Percentiles rank a stretch among this genome's conserved stretches.
These are phyloP conservation scores for Mesorhabditis spiculigera DNA, from an alignment of 2,888 invertebrate species.

Conservation along the genomic window DNA sequence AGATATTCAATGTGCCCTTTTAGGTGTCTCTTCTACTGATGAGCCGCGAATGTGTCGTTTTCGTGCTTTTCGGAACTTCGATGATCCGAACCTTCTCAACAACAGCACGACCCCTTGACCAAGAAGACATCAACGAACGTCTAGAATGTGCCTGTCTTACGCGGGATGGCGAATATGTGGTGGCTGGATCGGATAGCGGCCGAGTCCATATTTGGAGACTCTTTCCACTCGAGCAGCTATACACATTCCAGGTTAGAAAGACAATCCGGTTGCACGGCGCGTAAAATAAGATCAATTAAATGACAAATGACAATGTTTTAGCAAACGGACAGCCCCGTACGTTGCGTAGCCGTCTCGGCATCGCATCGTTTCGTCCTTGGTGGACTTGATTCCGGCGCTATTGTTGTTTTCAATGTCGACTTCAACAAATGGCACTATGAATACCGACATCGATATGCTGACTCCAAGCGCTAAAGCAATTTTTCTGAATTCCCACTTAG, in stretches of 20 bases:
- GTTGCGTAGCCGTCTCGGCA: constrained; percentile 87
- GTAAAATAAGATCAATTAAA: background rate
- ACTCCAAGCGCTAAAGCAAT: background rate
- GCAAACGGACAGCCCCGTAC: constrained; percentile 48
- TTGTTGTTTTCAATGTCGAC: constrained; percentile 98
- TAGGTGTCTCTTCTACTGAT: constrained; percentile 61
- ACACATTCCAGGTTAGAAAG: constrained; percentile 87
- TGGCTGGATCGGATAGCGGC: constrained; percentile 93
- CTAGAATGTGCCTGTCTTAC: constrained; percentile 32
- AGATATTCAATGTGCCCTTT: background rate
- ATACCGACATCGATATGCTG: constrained; percentile 30
- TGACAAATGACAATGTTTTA: constrained; percentile 23
- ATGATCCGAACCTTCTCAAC: constrained; percentile 46
- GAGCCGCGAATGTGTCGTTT: constrained; percentile 91
- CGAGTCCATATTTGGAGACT: constrained; percentile 98
- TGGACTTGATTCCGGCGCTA: constrained; percentile 91
- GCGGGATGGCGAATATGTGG: constrained; percentile 86
- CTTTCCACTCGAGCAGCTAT: constrained; percentile 89
- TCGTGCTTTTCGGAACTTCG: constrained; percentile 74
- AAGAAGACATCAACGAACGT: constrained; percentile 27
- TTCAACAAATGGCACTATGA: constrained; percentile 73
- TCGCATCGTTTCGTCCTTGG: constrained; percentile 97
- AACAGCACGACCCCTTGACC: constrained; percentile 42
- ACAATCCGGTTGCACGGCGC: background rate
- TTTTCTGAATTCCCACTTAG: background rate